Percentiles rank a stretch among this genome's conserved stretches.
phyloP scores from a whole-genome alignment of 2,113 vertebrate genomes.

The Opisthocomus hoazin region DNA sequence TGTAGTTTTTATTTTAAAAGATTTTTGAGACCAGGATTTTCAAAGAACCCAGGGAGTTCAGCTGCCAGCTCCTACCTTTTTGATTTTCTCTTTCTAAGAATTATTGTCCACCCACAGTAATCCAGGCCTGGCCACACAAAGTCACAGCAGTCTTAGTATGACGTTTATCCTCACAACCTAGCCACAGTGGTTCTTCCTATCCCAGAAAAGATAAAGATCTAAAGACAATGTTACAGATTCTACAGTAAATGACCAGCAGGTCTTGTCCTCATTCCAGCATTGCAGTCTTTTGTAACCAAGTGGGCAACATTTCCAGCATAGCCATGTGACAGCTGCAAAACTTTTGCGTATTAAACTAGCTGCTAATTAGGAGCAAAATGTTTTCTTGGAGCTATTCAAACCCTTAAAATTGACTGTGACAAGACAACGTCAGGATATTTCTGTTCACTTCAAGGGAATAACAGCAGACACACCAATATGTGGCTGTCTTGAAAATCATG shows the following conservation, averaged over 20 bases:
- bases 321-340: neutral
- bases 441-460: constrained; percentile 9
- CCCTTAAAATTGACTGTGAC: constrained; percentile 4
- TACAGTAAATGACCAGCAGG: neutral
- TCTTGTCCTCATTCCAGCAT: neutral
- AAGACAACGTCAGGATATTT: neutral
- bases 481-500: neutral
- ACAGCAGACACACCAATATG: neutral
- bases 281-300: neutral
- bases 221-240: neutral
- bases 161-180: neutral
- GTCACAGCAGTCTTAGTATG: neutral
- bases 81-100: neutral
- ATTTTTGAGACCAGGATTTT: neutral
- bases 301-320: neutral
- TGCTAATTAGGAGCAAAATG: constrained; percentile 27
- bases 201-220: neutral
- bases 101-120: neutral
- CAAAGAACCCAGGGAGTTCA: neutral
- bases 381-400: constrained; percentile 25
- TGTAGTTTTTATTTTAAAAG: neutral
- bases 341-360: neutral
- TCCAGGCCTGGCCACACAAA: neutral
- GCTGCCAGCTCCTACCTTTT: neutral
- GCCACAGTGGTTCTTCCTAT: neutral